Base-by-base conservation (phyloP, 2,888 invertebrate genomes). In the Oithona nana region DNA sequence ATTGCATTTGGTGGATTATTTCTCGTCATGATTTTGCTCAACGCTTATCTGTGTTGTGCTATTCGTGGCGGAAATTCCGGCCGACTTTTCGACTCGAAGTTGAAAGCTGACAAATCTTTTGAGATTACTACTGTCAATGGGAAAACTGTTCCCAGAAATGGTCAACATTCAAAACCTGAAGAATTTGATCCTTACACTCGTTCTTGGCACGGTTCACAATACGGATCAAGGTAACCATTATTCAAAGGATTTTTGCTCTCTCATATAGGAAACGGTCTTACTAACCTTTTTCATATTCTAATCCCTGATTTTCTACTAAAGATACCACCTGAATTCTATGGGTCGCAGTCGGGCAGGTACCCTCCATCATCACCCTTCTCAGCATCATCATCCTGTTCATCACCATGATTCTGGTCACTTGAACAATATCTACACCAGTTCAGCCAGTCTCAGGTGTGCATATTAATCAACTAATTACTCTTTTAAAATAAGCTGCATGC, bases 31-130 rank as follows among this genome's bases (percentile, higher is more conserved):
- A 78, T 92, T 71, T 83, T 90, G 70, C 84, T 92, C 78, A 92
- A 92, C 76, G 86, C 90, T 70, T 90, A 90, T 82, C 80, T 92
- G 64, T 92, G 90, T 75, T 88, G 89, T 28, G 90, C 90, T 67
- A 88, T 92, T 86, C 88, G 89, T 60, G 92, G 90, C n/a, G n/a
- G n/a, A n/a, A n/a, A n/a, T n/a, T n/a, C n/a, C n/a, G n/a, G n/a
- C n/a, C n/a, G n/a, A n/a, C n/a, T n/a, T n/a, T n/a, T n/a, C n/a
- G n/a, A n/a, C n/a, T n/a, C n/a, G n/a, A n/a, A n/a, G n/a, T n/a
- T n/a, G n/a, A n/a, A n/a, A n/a, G n/a, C n/a, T n/a, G n/a, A n/a
- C n/a, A n/a, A n/a, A 75, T 88, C 89, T 64, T 92, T 90, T 75
- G 87, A 89, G 39, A 80, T 88, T 71, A 89, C 89, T 64, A 89